Conservation (phyloP, 2,797 vertebrate species). For the Cossypha niveicapilla region DNA sequence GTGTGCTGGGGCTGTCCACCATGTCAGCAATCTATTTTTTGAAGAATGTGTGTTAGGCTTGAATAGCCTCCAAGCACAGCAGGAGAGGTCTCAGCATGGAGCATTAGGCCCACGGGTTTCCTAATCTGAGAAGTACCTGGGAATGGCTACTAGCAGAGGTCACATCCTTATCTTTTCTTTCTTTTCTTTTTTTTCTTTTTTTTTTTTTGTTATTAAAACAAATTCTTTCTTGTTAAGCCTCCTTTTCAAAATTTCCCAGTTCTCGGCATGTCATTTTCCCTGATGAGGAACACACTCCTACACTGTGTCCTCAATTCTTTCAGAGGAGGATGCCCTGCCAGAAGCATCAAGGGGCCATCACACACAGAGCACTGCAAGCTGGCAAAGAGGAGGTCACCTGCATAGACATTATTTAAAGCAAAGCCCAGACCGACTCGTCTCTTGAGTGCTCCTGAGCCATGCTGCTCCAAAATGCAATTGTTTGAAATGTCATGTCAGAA, state of each 20-base stretch:
- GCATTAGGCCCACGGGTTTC: not conserved
- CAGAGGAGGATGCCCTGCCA: not conserved
- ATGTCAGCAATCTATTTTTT: not conserved
- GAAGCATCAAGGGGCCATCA: not conserved
- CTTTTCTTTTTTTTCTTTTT: too few species aligned
- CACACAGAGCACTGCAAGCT: not conserved
- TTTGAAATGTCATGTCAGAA: conserved; percentile 15
- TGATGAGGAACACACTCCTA: fast-evolving
- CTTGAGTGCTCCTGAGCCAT: not conserved
- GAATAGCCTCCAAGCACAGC: not conserved
- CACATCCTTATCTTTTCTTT: not conserved
- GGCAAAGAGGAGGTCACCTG: not conserved
- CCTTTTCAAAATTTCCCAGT: not conserved
- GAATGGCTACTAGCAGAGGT: not conserved
- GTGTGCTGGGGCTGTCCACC: not conserved
- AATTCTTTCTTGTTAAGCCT: not conserved
- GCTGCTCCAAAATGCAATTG: conserved; percentile 9
- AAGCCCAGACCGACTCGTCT: not conserved
- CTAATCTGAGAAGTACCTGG: not conserved
- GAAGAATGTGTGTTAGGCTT: not conserved
- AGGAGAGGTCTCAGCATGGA: not conserved
- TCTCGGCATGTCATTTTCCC: fast-evolving
- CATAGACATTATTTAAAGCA: conserved; percentile 10
- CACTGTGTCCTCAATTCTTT: not conserved
- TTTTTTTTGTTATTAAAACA: not conserved